Evolutionary conservation across 2,888 invertebrate species (phyloP).

Genomic region (Napeogenes sylphis): DNA sequence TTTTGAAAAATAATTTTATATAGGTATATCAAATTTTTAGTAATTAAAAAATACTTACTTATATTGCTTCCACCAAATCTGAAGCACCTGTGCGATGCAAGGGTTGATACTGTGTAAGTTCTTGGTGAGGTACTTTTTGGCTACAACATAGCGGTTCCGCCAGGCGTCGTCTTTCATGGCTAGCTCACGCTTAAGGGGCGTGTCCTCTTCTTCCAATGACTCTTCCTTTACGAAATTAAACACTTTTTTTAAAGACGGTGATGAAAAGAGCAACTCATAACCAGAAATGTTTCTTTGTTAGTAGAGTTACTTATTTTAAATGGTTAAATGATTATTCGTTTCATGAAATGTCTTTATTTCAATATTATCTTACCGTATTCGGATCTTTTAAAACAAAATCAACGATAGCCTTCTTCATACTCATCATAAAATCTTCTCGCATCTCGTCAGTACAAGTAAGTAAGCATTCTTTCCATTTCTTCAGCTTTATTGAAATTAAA

Average conservation of each 20-base stretch:
- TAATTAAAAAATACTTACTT: conserved; percentile 71
- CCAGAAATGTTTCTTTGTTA: too few species aligned
- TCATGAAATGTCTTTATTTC: neutral
- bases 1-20: neutral
- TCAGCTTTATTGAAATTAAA: conserved; percentile 80
- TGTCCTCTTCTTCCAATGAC: conserved; percentile 69
- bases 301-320: too few species aligned
- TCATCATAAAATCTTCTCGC: conserved; percentile 89
- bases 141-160: conserved; percentile 73
- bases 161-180: conserved; percentile 81
- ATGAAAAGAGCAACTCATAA: too few species aligned
- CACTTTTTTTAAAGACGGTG: neutral
- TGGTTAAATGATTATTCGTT: too few species aligned
- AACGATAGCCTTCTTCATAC: conserved; percentile 93
- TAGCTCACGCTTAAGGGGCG: conserved; percentile 77
- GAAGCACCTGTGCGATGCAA: conserved; percentile 86
- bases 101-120: conserved; percentile 88
- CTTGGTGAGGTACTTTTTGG: conserved; percentile 58
- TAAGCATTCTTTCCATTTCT: conserved; percentile 79
- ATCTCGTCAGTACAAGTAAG: conserved; percentile 84
- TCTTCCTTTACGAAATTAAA: conserved; percentile 54
- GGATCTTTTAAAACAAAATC: conserved; percentile 94
- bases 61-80: conserved; percentile 88
- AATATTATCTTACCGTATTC: conserved; percentile 52
- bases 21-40: neutral